These are phyloP conservation scores for Calliopum simillimum DNA, from an alignment of 2,888 invertebrate genomes.

Conservation along the genomic window DNA sequence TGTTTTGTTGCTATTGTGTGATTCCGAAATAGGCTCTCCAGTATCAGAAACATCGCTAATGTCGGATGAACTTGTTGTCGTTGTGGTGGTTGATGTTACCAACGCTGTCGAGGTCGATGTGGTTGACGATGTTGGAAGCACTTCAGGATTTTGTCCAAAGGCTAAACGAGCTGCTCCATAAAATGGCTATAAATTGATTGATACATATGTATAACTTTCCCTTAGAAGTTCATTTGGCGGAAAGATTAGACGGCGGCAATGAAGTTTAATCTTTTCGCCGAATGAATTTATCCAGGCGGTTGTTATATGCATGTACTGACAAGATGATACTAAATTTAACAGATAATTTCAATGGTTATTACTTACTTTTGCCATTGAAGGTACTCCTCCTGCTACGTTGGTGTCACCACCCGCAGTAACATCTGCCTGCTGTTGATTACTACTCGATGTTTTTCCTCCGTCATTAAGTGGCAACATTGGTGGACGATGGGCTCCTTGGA, in stretches of 20 bases:
- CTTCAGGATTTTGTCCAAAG: constrained; percentile 69
- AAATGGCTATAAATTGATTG: constrained; percentile 68
- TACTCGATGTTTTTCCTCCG: constrained; percentile 48
- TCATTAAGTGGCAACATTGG: constrained; percentile 52
- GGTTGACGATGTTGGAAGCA: constrained; percentile 61
- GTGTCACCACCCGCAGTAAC: constrained; percentile 42
- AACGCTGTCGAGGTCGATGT: constrained; percentile 52
- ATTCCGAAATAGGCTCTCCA: constrained; percentile 34
- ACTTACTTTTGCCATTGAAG: constrained; percentile 51
- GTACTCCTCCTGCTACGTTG: constrained; percentile 46
- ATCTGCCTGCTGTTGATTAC: constrained; percentile 32
- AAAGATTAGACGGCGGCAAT: no score
- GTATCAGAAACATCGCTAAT: constrained; percentile 41
- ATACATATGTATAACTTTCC: not conserved
- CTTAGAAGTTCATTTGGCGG: no score
- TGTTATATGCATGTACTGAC: no score
- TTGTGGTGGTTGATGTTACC: constrained; percentile 43
- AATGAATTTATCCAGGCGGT: no score
- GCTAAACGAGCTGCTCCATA: constrained; percentile 73
- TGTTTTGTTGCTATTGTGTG: constrained; percentile 30
- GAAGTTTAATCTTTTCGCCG: no score
- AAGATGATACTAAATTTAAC: no score
- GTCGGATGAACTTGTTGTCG: constrained; percentile 33
- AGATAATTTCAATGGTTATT: not conserved
- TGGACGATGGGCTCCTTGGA: constrained; percentile 51